Evolutionary conservation across 2,888 invertebrate species (phyloP).

Genomic region (Leptura quadrifasciata): DNA sequence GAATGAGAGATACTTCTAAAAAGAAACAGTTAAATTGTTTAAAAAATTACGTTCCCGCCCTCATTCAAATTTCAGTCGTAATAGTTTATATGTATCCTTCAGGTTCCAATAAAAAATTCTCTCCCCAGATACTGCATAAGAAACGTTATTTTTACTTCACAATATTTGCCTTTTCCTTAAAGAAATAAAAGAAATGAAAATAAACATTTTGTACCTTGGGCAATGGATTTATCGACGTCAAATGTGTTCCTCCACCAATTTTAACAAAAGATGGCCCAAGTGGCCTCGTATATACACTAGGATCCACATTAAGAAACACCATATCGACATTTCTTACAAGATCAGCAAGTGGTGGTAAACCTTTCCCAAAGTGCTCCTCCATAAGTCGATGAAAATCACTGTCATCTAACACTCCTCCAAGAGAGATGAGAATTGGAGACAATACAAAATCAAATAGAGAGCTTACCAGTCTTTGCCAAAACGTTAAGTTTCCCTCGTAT

Average conservation of each 20-base stretch:
- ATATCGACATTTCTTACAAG: constrained; percentile 61
- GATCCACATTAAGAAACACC: constrained; percentile 66
- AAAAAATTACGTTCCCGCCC: too few relatives aligned
- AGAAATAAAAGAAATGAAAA: not conserved
- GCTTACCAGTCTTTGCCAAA: constrained; percentile 66
- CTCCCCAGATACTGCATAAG: too few relatives aligned
- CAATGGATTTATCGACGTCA: constrained; percentile 56
- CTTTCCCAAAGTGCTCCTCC: constrained; percentile 61
- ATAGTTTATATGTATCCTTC: too few relatives aligned
- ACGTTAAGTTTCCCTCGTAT: not conserved
- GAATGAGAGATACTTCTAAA: too few relatives aligned
- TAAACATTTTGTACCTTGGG: constrained; percentile 60
- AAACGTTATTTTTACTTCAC: too few relatives aligned
- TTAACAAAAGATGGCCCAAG: constrained; percentile 64
- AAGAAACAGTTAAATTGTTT: too few relatives aligned
- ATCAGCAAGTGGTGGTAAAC: constrained; percentile 57
- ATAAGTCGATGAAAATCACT: not conserved
- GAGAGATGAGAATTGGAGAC: not conserved
- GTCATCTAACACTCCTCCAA: not conserved
- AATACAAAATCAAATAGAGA: constrained; percentile 25
- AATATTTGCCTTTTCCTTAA: too few relatives aligned
- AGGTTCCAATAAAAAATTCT: too few relatives aligned
- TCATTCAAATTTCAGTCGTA: too few relatives aligned
- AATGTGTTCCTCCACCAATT: constrained; percentile 65
- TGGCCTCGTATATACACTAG: constrained; percentile 63